A percentile compares a stretch with the other conserved stretches of the same genome.
These are phyloP conservation scores for Macroglossus sobrinus DNA, from an alignment of 2,113 vertebrate species.

Conservation along the genomic window DNA sequence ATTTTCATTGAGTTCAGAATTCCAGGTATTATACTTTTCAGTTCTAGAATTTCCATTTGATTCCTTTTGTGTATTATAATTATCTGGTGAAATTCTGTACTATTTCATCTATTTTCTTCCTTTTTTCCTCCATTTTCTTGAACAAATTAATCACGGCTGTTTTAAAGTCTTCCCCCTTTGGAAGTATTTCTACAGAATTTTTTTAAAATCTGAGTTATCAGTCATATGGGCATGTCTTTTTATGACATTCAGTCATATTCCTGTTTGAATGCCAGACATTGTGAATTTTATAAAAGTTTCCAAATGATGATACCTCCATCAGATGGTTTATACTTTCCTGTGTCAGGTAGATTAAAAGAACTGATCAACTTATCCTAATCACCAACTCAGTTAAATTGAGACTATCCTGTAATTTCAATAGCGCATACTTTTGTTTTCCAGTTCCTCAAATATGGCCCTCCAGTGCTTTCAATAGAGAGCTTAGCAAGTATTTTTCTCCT, in stretches of 20 bases:
- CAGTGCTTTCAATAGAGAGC: neutral
- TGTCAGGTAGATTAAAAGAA: neutral
- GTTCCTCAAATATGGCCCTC: neutral
- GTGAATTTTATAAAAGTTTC: neutral
- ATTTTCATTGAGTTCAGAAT: slow-evolving; percentile 28
- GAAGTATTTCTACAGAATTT: neutral
- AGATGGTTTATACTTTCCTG: neutral
- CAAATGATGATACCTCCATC: neutral
- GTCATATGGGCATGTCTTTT: neutral
- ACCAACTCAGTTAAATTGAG: neutral
- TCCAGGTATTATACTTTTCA: neutral
- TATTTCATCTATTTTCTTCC: neutral
- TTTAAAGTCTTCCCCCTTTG: neutral
- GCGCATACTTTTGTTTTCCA: neutral
- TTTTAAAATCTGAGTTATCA: neutral
- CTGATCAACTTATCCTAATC: neutral
- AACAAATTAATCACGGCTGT: neutral
- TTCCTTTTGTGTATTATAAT: neutral
- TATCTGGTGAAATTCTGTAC: neutral
- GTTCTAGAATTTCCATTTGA: neutral
- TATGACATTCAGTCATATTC: neutral
- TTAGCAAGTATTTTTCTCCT: neutral
- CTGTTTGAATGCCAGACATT: neutral
- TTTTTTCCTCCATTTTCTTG: neutral
- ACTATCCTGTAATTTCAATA: neutral